Percentiles rank a stretch among this genome's conserved stretches.
Conservation (phyloP, 2,113 vertebrate genomes). For the Conger conger region DNA sequence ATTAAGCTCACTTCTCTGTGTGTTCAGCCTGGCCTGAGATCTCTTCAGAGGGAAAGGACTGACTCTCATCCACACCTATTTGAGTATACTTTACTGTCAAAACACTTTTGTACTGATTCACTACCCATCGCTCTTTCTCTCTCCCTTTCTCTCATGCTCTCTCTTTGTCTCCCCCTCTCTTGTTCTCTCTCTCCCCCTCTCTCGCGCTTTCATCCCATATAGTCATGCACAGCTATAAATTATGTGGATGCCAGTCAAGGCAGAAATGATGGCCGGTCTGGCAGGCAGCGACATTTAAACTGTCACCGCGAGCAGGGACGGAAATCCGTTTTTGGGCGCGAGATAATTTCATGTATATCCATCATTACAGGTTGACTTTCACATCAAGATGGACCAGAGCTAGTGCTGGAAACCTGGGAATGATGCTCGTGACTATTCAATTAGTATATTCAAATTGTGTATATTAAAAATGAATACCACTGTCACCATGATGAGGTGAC, state of each 20-base stretch:
- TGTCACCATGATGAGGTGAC: no score
- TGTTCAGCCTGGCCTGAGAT: no score
- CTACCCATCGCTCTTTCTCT: no score
- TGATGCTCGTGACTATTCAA: no score
- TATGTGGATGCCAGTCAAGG: neutral
- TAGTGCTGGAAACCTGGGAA: neutral
- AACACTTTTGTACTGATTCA: no score
- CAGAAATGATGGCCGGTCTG: neutral
- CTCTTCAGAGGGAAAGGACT: no score
- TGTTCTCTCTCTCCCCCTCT: neutral
- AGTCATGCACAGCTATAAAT: neutral
- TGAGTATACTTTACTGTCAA: no score
- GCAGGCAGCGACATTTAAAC: neutral
- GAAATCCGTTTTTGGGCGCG: neutral
- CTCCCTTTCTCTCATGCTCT: neutral
- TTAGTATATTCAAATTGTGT: neutral
- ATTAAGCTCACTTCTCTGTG: no score
- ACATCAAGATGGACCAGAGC: neutral
- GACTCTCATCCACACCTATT: no score
- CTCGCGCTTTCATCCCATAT: no score
- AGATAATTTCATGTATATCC: conserved; percentile 12
- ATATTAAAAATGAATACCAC: no score
- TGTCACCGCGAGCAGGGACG: neutral
- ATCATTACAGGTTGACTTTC: conserved; percentile 3
- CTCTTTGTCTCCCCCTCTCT: no score